These are phyloP conservation scores for Leptodactylus fallax DNA, from an alignment of 2,797 vertebrate species.

Conservation along the genomic window DNA sequence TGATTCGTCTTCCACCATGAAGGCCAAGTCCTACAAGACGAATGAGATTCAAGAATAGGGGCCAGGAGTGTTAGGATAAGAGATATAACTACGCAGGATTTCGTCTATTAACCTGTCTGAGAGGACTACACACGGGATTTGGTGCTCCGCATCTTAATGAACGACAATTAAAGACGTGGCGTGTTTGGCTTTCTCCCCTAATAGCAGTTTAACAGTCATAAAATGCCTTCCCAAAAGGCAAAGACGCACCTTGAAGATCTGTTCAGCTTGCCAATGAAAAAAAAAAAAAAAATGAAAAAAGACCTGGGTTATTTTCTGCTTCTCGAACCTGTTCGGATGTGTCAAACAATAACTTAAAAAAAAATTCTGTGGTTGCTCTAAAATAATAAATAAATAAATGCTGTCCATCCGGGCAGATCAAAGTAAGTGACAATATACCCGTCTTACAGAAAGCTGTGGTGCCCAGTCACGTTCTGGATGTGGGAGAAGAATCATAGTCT, in stretches of 20 bases:
- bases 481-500: not conserved
- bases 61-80: not conserved
- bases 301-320: not conserved
- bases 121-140: not conserved
- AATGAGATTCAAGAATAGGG: not conserved
- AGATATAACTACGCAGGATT: not conserved
- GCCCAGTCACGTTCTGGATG: not conserved
- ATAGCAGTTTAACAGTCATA: constrained; percentile 11
- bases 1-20: not conserved
- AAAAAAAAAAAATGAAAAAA: not conserved
- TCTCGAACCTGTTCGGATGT: not conserved
- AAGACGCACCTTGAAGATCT: too few species aligned
- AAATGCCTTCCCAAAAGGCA: not conserved
- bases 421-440: not conserved
- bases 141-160: not conserved
- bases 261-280: not conserved
- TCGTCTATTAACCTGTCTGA: not conserved
- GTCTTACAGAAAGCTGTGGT: not conserved
- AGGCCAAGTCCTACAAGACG: not conserved
- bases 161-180: not conserved
- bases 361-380: not conserved
- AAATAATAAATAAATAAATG: constrained; percentile 33
- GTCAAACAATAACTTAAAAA: constrained; percentile 31
- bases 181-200: not conserved
- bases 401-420: not conserved